phyloP scores from a whole-genome alignment of 2,888 invertebrate genomes.

The Cremastinae sp. region DNA sequence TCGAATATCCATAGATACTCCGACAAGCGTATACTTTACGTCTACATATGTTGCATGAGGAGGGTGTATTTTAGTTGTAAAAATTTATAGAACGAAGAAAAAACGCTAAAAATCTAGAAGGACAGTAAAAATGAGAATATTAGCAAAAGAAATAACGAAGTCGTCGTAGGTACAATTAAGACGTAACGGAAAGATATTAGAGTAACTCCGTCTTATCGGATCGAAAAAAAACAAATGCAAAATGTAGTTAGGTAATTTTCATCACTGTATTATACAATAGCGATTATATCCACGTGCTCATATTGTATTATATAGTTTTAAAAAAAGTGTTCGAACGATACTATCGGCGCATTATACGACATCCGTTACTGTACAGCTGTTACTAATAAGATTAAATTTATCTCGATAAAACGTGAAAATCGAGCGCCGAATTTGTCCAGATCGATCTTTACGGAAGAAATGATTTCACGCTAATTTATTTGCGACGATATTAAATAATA shows the following conservation, averaged over 20 bases:
- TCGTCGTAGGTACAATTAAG: constrained; percentile 72
- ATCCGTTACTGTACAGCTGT: constrained; percentile 74
- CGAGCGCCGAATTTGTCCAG: constrained; percentile 62
- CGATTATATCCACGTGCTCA: constrained; percentile 77
- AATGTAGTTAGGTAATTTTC: constrained; percentile 72
- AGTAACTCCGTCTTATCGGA: constrained; percentile 71
- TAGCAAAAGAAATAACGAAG: constrained; percentile 67
- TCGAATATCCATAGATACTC: too few species aligned
- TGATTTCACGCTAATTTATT: constrained; percentile 55
- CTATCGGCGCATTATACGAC: constrained; percentile 69
- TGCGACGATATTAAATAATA: constrained; percentile 49
- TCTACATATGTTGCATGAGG: constrained; percentile 61
- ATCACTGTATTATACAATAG: constrained; percentile 77
- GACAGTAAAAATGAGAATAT: constrained; percentile 62
- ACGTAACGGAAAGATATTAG: constrained; percentile 73
- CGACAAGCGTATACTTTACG: constrained; percentile 66
- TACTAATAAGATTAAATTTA: constrained; percentile 65
- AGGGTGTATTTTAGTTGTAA: constrained; percentile 65
- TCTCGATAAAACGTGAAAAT: constrained; percentile 49
- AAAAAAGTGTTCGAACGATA: constrained; percentile 72
- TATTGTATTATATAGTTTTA: constrained; percentile 77
- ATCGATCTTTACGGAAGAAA: constrained; percentile 71
- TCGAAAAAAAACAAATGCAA: constrained; percentile 51
- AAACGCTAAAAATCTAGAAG: constrained; percentile 17
- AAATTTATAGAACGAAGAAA: constrained; percentile 38